These are phyloP conservation scores for Ammospiza nelsoni DNA, from an alignment of 2,113 vertebrate species.

Conservation along the genomic window DNA sequence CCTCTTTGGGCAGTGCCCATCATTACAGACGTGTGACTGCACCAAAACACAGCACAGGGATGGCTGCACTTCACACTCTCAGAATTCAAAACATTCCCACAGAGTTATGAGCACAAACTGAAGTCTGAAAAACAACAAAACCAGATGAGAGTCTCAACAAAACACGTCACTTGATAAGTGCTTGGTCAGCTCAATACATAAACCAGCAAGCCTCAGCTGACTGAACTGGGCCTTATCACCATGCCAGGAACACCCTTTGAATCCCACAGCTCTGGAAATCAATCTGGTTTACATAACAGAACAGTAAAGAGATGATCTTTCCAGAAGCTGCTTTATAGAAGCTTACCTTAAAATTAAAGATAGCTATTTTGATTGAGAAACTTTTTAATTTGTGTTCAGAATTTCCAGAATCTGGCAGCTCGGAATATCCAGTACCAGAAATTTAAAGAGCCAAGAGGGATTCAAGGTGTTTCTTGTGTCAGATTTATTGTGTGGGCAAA, in stretches of 20 bases:
- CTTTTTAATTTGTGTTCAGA: neutral
- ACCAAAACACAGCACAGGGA: neutral
- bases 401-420: neutral
- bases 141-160: neutral
- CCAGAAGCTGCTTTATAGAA: neutral
- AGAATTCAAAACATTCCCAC: neutral
- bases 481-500: neutral
- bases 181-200: neutral
- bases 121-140: neutral
- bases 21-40: neutral
- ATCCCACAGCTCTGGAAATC: neutral
- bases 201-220: neutral
- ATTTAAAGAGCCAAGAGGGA: neutral
- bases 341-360: neutral
- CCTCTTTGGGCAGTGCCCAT: neutral
- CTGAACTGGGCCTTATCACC: neutral
- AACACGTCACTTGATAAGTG: neutral
- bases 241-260: neutral
- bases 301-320: neutral
- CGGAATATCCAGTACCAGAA: neutral
- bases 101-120: neutral
- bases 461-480: neutral
- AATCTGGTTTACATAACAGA: neutral
- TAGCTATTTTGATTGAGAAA: neutral
- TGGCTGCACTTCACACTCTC: neutral